Evolutionary conservation across 2,113 vertebrate species (phyloP).

Genomic region (Rafetus swinhoei): DNA sequence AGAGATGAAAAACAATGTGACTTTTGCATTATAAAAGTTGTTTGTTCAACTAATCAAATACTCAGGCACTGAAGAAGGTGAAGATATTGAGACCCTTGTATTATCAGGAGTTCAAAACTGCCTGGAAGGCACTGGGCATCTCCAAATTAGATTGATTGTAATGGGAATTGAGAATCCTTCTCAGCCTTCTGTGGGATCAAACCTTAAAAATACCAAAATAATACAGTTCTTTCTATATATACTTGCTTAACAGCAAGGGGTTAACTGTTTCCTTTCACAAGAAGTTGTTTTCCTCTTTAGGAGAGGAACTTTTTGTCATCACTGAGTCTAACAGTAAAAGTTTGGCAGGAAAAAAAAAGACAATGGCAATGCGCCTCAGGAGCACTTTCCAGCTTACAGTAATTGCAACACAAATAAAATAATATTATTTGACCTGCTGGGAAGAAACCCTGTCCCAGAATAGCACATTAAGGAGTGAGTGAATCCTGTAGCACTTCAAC

Average conservation of each 20-base stretch:
- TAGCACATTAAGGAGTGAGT: not conserved
- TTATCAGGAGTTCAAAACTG: not conserved
- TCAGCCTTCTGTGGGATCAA: not conserved
- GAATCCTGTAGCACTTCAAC: not conserved
- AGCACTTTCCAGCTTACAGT: not conserved
- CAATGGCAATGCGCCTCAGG: not conserved
- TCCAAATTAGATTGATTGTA: not conserved
- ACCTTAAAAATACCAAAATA: not conserved
- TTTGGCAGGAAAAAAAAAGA: not conserved
- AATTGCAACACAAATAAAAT: not conserved
- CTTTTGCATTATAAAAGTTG: not conserved
- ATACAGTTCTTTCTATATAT: not conserved
- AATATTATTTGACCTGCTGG: not conserved
- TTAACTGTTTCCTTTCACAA: not conserved
- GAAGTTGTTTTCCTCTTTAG: not conserved
- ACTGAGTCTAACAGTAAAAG: not conserved
- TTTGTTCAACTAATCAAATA: not conserved
- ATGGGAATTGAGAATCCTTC: not conserved
- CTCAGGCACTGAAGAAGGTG: not conserved
- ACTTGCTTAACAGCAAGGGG: not conserved
- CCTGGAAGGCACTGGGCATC: not conserved
- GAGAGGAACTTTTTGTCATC: not conserved
- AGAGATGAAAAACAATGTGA: not conserved
- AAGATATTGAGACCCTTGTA: accelerated
- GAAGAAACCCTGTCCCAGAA: not conserved